phyloP scores from a whole-genome alignment of 2,888 invertebrate genomes.

The Amphipyra tragopoginis region DNA sequence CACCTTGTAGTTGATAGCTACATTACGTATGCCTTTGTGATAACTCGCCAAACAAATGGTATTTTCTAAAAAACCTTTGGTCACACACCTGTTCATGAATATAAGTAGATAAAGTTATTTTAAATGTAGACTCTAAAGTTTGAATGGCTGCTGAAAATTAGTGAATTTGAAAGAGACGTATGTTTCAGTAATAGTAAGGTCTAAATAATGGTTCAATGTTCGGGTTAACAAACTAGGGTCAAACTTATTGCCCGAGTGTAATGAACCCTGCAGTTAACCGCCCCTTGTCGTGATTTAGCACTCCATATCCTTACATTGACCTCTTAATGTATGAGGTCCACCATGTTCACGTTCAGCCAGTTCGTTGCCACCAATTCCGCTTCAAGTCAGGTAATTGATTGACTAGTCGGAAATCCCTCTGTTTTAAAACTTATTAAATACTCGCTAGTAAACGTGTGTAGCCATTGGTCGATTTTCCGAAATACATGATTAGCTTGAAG shows the following conservation, averaged over 20 bases:
- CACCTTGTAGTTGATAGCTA: not conserved
- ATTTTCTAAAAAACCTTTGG: not conserved
- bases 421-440: too few species aligned
- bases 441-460: too few species aligned
- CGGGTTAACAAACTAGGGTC: constrained; percentile 30
- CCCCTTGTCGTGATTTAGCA: constrained; percentile 36
- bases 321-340: constrained; percentile 16
- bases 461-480: too few species aligned
- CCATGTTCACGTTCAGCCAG: constrained; percentile 12
- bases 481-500: too few species aligned
- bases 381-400: not conserved
- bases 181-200: not conserved
- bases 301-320: constrained; percentile 27
- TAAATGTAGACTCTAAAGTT: too few species aligned
- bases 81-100: too few species aligned
- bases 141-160: not conserved
- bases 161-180: not conserved
- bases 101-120: too few species aligned
- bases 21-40: not conserved
- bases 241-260: constrained; percentile 17
- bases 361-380: constrained; percentile 21
- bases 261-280: constrained; percentile 18
- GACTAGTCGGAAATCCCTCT: not conserved
- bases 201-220: constrained; percentile 2
- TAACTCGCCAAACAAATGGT: not conserved